Evolutionary conservation across 2,888 invertebrate genomes (phyloP).

Genomic region (Agrochola circellaris): DNA sequence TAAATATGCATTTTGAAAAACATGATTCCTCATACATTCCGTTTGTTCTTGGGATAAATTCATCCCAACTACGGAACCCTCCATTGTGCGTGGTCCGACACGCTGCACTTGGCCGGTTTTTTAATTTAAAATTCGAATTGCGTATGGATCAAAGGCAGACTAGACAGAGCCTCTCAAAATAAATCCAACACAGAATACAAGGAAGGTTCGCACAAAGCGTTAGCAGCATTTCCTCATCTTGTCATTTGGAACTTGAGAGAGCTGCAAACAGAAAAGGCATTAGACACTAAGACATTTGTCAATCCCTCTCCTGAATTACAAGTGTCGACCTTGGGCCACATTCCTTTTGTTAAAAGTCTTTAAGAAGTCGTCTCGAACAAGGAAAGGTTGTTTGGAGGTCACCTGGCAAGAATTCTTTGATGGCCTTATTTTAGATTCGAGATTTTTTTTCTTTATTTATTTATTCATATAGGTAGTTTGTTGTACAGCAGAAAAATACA

Average conservation of each 20-base stretch:
- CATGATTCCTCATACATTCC: too few species aligned
- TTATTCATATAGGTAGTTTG: too few species aligned
- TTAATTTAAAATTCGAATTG: background rate
- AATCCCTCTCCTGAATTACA: slow-evolving; percentile 48
- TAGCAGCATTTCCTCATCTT: slow-evolving; percentile 24
- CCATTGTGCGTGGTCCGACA: too few species aligned
- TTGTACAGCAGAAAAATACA: too few species aligned
- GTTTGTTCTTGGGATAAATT: too few species aligned
- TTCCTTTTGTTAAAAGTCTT: slow-evolving; percentile 37
- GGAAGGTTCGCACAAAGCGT: slow-evolving; percentile 15
- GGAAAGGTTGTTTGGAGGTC: slow-evolving; percentile 22
- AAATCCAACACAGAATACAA: slow-evolving; percentile 11
- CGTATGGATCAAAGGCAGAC: background rate
- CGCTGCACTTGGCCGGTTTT: too few species aligned
- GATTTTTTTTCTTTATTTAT: too few species aligned
- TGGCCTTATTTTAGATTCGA: background rate
- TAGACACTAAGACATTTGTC: slow-evolving; percentile 56
- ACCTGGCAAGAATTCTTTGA: slow-evolving; percentile 1
- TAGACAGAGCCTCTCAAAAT: background rate
- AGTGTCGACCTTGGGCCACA: slow-evolving; percentile 48
- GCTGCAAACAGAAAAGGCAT: slow-evolving; percentile 47
- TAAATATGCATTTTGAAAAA: too few species aligned
- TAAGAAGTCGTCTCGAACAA: slow-evolving; percentile 3
- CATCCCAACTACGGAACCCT: too few species aligned
- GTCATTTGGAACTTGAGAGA: slow-evolving; percentile 31